These are phyloP conservation scores for Eristalis intricaria DNA, from an alignment of 2,888 invertebrate genomes.

Conservation along the genomic window DNA sequence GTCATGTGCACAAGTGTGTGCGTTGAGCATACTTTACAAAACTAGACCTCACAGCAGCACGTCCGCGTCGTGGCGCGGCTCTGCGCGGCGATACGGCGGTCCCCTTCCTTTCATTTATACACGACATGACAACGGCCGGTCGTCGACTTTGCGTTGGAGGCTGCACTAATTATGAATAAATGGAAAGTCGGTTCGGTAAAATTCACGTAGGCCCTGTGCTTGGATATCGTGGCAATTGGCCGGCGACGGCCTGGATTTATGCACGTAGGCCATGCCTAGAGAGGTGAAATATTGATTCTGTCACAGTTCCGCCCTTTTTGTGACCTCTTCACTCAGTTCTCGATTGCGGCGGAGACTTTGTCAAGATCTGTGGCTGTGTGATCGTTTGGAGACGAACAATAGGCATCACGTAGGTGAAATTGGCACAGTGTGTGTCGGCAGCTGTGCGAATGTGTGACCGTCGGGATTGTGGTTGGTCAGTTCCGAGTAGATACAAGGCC, in stretches of 20 bases:
- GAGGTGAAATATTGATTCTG: conserved; percentile 6
- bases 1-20: conserved; percentile 1
- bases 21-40: conserved; percentile 4
- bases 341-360: neutral
- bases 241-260: conserved; percentile 8
- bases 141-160: conserved; percentile 62
- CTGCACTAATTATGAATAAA: conserved; percentile 52
- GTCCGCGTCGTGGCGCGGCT: neutral
- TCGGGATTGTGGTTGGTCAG: conserved; percentile 67
- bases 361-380: conserved; percentile 10
- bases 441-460: conserved; percentile 2
- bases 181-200: conserved; percentile 13
- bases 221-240: conserved; percentile 25
- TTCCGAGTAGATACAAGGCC: conserved; percentile 4
- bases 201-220: conserved; percentile 3
- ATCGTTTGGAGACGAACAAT: neutral
- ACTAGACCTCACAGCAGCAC: conserved; percentile 11
- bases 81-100: neutral
- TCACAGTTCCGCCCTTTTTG: neutral
- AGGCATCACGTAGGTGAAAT: conserved; percentile 5
- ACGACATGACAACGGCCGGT: conserved; percentile 21
- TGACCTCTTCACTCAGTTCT: neutral
- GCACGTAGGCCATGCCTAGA: conserved; percentile 47
- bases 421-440: neutral
- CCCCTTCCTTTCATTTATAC: conserved; percentile 27